Percentiles rank a stretch among this genome's conserved stretches.
These are phyloP conservation scores for Hydrozoanthus gracilis DNA, from an alignment of 92 coral and sea anemone species.

Conservation along the genomic window DNA sequence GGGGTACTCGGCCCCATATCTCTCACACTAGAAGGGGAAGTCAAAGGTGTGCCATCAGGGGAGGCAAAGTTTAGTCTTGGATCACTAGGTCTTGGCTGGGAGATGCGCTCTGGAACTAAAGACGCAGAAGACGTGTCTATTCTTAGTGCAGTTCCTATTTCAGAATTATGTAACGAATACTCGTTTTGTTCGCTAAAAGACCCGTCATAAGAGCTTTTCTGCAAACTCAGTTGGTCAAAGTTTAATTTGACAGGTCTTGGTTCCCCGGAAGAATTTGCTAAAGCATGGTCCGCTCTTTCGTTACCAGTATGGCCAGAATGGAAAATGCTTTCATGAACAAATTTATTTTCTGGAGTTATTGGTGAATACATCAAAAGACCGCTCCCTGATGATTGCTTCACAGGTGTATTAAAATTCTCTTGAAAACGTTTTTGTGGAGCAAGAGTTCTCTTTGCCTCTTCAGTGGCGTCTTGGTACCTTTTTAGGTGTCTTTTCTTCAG, in stretches of 20 bases:
- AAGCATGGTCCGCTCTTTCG: slow-evolving; percentile 33
- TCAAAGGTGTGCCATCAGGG: slow-evolving; percentile 30
- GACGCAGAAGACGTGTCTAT: slow-evolving; percentile 34
- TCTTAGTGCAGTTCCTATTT: slow-evolving; percentile 27
- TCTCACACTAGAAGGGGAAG: slow-evolving; percentile 35
- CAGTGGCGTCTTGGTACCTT: slow-evolving; percentile 48
- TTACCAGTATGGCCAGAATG: slow-evolving; percentile 4
- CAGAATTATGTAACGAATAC: slow-evolving; percentile 4
- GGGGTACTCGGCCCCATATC: slow-evolving; percentile 15
- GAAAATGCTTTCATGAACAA: slow-evolving; percentile 10
- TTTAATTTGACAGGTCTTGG: slow-evolving; percentile 13
- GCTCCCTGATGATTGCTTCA: slow-evolving; percentile 3
- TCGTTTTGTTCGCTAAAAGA: slow-evolving; percentile 8
- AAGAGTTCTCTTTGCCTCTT: slow-evolving; percentile 8
- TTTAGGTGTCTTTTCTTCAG: slow-evolving; percentile 82
- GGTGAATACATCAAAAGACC: slow-evolving; percentile 47
- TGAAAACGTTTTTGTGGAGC: not conserved
- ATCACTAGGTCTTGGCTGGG: slow-evolving; percentile 75
- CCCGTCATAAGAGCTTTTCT: not conserved
- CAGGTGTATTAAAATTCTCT: slow-evolving; percentile 8
- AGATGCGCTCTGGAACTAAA: not conserved
- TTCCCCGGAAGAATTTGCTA: slow-evolving; percentile 6
- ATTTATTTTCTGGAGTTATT: slow-evolving; percentile 31
- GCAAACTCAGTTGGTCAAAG: slow-evolving; percentile 30
- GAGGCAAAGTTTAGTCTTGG: slow-evolving; percentile 74